Conservation (phyloP, 2,797 vertebrate genomes). For the Aviceda leuphotes region DNA sequence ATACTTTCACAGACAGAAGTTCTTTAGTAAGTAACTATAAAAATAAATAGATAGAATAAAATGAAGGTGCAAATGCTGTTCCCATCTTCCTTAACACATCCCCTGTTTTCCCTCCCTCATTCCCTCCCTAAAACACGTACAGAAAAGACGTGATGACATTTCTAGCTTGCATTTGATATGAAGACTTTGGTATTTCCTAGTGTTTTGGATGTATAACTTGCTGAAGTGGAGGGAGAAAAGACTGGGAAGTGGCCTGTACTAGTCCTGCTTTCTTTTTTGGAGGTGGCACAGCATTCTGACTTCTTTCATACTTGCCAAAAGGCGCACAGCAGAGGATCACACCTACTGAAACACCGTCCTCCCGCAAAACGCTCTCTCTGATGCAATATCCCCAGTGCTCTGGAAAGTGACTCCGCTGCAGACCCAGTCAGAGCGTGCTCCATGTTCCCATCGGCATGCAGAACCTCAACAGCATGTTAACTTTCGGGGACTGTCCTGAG, state of each 20-base stretch:
- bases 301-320: background rate
- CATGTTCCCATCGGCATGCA: fast-evolving
- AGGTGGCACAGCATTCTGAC: background rate
- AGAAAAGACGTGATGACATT: background rate
- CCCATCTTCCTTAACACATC: background rate
- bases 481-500: background rate
- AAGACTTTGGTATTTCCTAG: background rate
- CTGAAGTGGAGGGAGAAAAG: background rate
- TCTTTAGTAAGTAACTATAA: background rate
- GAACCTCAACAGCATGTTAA: background rate
- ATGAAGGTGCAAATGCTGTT: background rate
- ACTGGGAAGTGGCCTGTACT: background rate
- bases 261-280: background rate
- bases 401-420: background rate
- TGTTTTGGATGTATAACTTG: background rate
- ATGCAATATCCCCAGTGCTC: background rate
- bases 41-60: background rate
- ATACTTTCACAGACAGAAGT: background rate
- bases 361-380: background rate
- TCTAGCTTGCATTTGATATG: background rate
- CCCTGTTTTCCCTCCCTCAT: background rate
- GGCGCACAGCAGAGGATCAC: background rate
- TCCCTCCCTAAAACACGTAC: background rate
- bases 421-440: background rate
- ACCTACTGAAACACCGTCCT: background rate